Conservation (phyloP, 2,113 vertebrate genomes). For the Oncorhynchus kisutch region DNA sequence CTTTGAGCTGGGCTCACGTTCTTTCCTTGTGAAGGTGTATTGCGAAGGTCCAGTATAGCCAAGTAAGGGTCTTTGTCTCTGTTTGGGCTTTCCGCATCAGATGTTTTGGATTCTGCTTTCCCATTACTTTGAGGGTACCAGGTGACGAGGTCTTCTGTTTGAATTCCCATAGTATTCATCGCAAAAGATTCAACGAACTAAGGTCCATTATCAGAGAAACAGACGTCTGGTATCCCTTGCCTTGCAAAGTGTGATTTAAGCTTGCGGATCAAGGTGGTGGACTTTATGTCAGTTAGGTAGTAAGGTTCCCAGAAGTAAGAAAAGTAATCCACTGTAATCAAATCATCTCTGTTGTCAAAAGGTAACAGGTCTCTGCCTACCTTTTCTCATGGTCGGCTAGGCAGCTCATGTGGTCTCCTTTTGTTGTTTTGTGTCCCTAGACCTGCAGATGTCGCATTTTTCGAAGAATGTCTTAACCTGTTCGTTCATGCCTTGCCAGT, state of each 20-base stretch:
- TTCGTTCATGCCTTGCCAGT: conserved; percentile 28
- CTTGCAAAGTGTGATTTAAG: too few species aligned
- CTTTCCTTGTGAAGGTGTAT: conserved; percentile 6
- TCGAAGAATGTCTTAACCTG: conserved; percentile 23
- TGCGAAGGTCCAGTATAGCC: conserved; percentile 3
- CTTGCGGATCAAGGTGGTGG: too few species aligned
- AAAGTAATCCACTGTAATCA: conserved; percentile 28
- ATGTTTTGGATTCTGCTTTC: conserved; percentile 1
- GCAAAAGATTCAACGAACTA: too few species aligned
- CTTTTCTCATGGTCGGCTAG: conserved; percentile 16
- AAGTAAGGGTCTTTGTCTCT: conserved; percentile 1
- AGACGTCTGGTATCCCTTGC: neutral
- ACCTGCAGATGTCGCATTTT: conserved; percentile 30
- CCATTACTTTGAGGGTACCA: neutral
- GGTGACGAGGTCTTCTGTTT: conserved; percentile 18
- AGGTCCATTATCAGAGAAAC: conserved; percentile 22
- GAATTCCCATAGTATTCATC: conserved; percentile 13
- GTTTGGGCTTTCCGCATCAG: neutral
- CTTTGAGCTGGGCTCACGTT: conserved; percentile 17
- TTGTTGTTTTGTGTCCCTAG: conserved; percentile 15
- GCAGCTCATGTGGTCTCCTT: conserved; percentile 32
- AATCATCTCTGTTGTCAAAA: conserved; percentile 20
- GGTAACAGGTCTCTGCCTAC: conserved; percentile 20
- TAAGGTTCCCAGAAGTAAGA: conserved; percentile 36
- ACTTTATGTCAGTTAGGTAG: too few species aligned